phyloP scores from a whole-genome alignment of 2,797 vertebrate genomes.

The Gambusia yucatana region DNA sequence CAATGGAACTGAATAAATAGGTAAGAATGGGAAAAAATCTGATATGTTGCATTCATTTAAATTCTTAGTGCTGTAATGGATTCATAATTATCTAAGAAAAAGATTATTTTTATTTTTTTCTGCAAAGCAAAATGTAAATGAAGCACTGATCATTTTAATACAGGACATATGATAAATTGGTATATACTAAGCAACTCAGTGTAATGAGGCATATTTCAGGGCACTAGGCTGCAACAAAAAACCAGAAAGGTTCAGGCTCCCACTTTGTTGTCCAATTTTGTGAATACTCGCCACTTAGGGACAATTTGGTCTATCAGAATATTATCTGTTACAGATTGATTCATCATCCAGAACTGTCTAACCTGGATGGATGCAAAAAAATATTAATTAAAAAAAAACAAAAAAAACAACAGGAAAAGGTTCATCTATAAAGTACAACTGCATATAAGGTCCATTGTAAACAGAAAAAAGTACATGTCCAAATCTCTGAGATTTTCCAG shows the following conservation, averaged over 20 bases:
- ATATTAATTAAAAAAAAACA: too few species aligned
- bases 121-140: neutral
- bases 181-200: neutral
- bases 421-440: neutral
- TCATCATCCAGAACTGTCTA: neutral
- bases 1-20: neutral
- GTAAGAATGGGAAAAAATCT: neutral
- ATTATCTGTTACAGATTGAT: neutral
- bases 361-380: neutral
- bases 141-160: neutral
- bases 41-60: neutral
- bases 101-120: neutral
- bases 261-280: neutral
- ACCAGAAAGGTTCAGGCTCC: neutral
- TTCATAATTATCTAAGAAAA: neutral
- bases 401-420: neutral
- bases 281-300: neutral
- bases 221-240: neutral
- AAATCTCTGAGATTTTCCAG: too few species aligned
- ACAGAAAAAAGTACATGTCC: too few species aligned
- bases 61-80: neutral
- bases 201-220: neutral
- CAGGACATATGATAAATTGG: neutral
- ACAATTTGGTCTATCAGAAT: neutral
- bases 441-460: too few species aligned